Percentiles rank a stretch among this genome's conserved stretches.
These are phyloP conservation scores for Macheiramphus alcinus DNA, from an alignment of 2,113 vertebrate genomes.

Conservation along the genomic window DNA sequence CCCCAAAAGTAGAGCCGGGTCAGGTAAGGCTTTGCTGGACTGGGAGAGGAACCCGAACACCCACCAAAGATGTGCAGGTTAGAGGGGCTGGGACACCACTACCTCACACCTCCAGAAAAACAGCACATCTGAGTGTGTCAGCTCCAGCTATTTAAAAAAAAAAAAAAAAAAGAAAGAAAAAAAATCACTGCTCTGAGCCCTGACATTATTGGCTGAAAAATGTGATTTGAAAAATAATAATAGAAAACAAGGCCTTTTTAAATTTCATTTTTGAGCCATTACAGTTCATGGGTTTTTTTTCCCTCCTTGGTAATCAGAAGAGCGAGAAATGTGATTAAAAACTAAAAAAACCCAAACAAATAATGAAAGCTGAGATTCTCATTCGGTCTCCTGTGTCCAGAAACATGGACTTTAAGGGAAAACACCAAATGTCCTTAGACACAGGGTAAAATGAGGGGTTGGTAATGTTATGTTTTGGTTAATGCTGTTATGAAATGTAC, in stretches of 20 bases:
- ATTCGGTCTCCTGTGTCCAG: neutral
- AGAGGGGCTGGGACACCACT: neutral
- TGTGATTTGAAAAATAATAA: slow-evolving; percentile 1
- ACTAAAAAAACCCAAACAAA: neutral
- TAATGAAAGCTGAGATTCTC: slow-evolving; percentile 16
- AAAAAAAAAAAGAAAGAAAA: neutral
- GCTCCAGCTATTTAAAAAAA: neutral
- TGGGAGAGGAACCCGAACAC: neutral
- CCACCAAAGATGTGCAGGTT: neutral
- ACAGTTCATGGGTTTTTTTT: neutral
- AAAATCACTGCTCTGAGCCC: neutral
- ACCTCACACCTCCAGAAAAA: neutral
- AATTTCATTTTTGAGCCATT: slow-evolving; percentile 33
- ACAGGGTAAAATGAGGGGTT: neutral
- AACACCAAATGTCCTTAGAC: neutral
- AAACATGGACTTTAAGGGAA: neutral
- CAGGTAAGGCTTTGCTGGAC: neutral
- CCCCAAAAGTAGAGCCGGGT: neutral
- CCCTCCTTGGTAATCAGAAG: slow-evolving; percentile 1
- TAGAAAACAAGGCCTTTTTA: neutral
- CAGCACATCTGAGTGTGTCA: neutral
- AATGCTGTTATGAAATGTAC: neutral
- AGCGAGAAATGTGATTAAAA: slow-evolving; percentile 32
- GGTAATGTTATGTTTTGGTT: neutral
- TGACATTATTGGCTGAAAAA: neutral